Evolutionary conservation across 2,113 vertebrate species (phyloP), one percentile per base, ranked within the genome.

Genomic region (Paratilapia polleni): DNA sequence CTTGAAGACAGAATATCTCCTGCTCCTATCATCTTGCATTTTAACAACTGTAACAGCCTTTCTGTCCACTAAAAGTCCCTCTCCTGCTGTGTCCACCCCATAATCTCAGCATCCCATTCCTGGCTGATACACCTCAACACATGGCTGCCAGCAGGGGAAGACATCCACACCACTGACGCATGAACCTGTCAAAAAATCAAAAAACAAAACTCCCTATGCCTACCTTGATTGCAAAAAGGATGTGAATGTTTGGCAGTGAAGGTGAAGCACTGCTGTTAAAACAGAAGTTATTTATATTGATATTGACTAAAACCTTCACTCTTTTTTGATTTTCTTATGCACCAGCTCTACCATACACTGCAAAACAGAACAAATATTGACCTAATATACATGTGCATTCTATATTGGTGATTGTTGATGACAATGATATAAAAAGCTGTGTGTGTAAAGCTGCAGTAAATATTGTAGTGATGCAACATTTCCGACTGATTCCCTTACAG

Each of bases 61-160:
- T 84, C 81, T 49, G 28, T 63, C 77, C 47, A 26, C 26, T 75
- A 76, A 84, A 86, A 52, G 78, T 81, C 28, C 52, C 22, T 19
- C 80, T 62, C 86, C 86, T 22, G 87, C 87, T 91, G 88, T 17
- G 90, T 78, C 54, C 77, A 87, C 60, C 66, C 78, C 90, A 75
- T 89, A 38, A 47, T 82, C 79, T 83, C 90, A 89, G 88, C 79
- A 60, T 75, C 61, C 15, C 14, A 66, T 88, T 91, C 78, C 83
- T 88, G 87, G 61, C 62, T 49, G 82, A 77, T 85, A 49, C 83
- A 73, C 83, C 77, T 88, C 78, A 75, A 64, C 85, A 90, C 86
- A 87, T 64, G 87, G 84, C 88, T 84, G 80, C 83, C 92, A 94
- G 93, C 85, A 60, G 89, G 94, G 81, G 62, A 89, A 74, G 64